Percentiles rank a stretch among this genome's conserved stretches.
Evolutionary conservation across 2,888 invertebrate genomes (phyloP).

Genomic region (Agriopis aurantiaria): DNA sequence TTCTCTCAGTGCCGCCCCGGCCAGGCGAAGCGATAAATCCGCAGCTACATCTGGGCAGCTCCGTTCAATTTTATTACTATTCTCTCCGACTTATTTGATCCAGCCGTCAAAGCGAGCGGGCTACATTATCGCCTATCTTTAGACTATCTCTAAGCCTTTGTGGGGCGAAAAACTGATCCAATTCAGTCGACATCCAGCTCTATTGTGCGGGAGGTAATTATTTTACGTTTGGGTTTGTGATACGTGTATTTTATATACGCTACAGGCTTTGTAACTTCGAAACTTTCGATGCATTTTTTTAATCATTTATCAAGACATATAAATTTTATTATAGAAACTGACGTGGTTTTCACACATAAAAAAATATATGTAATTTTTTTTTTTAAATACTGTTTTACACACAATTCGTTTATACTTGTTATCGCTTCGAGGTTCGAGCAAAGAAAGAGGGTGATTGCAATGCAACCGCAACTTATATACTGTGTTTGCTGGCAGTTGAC

Average conservation of each 20-base stretch:
- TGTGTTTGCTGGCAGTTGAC: no score
- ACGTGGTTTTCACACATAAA: no score
- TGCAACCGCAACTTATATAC: no score
- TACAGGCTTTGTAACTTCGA: no score
- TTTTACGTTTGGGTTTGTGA: constrained; percentile 13
- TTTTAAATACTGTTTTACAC: no score
- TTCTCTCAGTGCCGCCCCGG: constrained; percentile 53
- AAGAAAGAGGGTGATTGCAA: no score
- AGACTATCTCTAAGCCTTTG: constrained; percentile 59
- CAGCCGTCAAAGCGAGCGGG: constrained; percentile 81
- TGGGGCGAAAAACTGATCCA: constrained; percentile 40
- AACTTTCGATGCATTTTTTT: no score
- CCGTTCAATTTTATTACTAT: constrained; percentile 86
- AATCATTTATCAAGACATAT: no score
- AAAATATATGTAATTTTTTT: no score
- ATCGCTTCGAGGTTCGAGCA: no score
- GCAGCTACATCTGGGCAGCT: constrained; percentile 82
- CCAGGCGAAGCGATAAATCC: constrained; percentile 78
- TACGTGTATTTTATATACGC: not conserved
- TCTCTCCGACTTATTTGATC: constrained; percentile 85
- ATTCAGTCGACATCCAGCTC: constrained; percentile 35
- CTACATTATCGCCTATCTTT: constrained; percentile 73
- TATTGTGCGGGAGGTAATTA: constrained; percentile 34
- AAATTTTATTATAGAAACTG: no score
- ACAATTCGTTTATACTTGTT: no score